phyloP scores from a whole-genome alignment of 1,140 invertebrate genomes.

The Sinonovacula constricta region DNA sequence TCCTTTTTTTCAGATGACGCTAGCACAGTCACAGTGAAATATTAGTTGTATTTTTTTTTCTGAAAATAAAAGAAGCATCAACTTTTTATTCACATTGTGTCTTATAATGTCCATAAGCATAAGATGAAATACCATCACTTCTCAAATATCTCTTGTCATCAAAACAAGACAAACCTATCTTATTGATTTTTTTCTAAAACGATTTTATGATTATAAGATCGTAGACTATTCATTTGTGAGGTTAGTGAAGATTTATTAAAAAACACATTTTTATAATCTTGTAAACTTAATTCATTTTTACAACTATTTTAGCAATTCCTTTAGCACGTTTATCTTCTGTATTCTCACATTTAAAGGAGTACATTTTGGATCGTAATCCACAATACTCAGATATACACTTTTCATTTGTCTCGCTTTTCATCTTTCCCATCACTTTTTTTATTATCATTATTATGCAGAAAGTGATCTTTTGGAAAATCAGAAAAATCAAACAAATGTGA shows the following conservation, averaged over 20 bases:
- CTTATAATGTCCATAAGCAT: background rate
- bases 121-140: background rate
- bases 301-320: conserved; percentile 28
- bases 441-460: conserved; percentile 66
- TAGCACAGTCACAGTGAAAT: too few species aligned
- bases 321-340: conserved; percentile 35
- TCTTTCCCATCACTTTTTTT: conserved; percentile 80
- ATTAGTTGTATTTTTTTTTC: too few species aligned
- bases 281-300: background rate
- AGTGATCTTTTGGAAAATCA: conserved; percentile 57
- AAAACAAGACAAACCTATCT: background rate
- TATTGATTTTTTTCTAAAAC: background rate
- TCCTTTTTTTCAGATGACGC: too few species aligned
- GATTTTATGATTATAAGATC: background rate
- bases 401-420: conserved; percentile 80
- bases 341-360: conserved; percentile 26
- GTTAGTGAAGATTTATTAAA: background rate
- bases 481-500: conserved; percentile 56
- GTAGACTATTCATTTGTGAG: background rate
- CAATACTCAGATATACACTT: conserved; percentile 47
- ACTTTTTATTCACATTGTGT: too few species aligned
- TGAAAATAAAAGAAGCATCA: too few species aligned
- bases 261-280: background rate
- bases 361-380: conserved; percentile 43
- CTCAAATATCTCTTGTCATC: background rate